Evolutionary conservation across 2,797 vertebrate genomes (phyloP).

Genomic region (Cygnus olor): DNA sequence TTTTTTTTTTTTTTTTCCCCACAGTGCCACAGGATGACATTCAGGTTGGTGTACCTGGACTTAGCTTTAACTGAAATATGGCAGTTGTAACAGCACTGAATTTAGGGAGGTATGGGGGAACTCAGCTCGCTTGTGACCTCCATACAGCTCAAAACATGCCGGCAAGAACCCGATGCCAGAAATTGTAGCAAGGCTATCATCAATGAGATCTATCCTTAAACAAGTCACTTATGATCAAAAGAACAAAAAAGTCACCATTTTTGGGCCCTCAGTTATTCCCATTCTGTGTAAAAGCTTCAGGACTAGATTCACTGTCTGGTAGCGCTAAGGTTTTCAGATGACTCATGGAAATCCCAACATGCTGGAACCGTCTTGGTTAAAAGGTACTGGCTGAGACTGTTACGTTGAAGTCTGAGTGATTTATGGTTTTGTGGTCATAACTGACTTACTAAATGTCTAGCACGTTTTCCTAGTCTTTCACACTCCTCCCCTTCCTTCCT

Average conservation of each 20-base stretch:
- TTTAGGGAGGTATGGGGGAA: not conserved
- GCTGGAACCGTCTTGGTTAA: not conserved
- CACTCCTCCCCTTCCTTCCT: not conserved
- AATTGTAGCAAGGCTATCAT: not conserved
- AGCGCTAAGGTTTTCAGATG: not conserved
- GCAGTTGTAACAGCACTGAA: not conserved
- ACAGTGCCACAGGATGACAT: not conserved
- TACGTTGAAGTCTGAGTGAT: not conserved
- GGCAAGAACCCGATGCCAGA: not conserved
- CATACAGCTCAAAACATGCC: not conserved
- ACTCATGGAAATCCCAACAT: not conserved
- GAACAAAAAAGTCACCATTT: not conserved
- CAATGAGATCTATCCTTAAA: not conserved
- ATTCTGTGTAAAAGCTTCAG: not conserved
- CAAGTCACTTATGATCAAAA: not conserved
- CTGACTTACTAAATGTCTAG: not conserved
- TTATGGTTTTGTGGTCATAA: constrained; percentile 16
- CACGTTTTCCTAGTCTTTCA: not conserved
- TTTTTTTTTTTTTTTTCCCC: not conserved
- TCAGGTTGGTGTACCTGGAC: not conserved
- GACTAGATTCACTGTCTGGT: not conserved
- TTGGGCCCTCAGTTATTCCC: not conserved
- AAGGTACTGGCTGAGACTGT: not conserved
- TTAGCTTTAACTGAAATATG: not conserved
- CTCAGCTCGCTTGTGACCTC: not conserved